phyloP scores from a whole-genome alignment of 2,888 invertebrate genomes.

The Drosophila rellima region DNA sequence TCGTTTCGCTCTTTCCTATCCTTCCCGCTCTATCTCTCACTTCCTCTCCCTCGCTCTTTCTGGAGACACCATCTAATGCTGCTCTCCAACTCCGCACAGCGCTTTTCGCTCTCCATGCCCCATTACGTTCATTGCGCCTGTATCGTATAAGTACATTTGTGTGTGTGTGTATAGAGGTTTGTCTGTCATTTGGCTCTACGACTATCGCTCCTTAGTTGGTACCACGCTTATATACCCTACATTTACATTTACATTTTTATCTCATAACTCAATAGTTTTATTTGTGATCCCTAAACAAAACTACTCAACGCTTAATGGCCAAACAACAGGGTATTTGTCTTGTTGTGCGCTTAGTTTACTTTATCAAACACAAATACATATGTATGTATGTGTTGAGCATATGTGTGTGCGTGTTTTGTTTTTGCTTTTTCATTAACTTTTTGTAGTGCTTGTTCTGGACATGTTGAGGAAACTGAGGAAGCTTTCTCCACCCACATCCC shows the following conservation, averaged over 20 bases:
- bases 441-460: conserved; percentile 66
- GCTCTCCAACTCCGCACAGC: conserved; percentile 24
- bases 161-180: conserved; percentile 24
- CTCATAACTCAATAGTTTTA: too few relatives aligned
- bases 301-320: not conserved
- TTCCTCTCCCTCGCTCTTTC: not conserved
- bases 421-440: conserved; percentile 74
- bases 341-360: conserved; percentile 10
- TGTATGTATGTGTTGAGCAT: not conserved
- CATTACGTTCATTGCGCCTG: conserved; percentile 59
- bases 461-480: conserved; percentile 52
- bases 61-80: conserved; percentile 1
- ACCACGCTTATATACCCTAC: conserved; percentile 12
- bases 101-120: conserved; percentile 53
- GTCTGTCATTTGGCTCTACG: conserved; percentile 20
- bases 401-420: conserved; percentile 28
- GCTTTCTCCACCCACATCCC: conserved; percentile 5
- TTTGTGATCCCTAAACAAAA: not conserved
- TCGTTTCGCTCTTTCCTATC: conserved; percentile 12
- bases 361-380: conserved; percentile 7
- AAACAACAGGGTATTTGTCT: conserved; percentile 35
- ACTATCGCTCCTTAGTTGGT: conserved; percentile 18
- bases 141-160: conserved; percentile 11
- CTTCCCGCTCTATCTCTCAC: not conserved
- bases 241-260: too few relatives aligned